These are phyloP conservation scores for Manduca sexta DNA, from an alignment of 1,140 invertebrate genomes.

Conservation along the genomic window DNA sequence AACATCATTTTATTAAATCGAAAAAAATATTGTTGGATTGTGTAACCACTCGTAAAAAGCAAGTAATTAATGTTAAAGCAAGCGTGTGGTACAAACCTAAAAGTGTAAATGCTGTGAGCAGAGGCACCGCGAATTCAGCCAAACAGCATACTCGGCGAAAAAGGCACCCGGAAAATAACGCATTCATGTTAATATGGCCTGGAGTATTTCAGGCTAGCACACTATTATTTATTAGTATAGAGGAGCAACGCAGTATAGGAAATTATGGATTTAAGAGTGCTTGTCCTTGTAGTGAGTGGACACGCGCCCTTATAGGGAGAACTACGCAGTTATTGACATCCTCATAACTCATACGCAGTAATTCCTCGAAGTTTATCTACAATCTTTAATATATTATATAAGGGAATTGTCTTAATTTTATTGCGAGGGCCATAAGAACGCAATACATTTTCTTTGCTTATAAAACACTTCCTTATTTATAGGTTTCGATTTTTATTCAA, in stretches of 20 bases:
- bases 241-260: not conserved
- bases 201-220: conserved; percentile 8
- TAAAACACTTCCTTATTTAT: too few relatives aligned
- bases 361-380: too few relatives aligned
- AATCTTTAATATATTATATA: not conserved
- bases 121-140: conserved; percentile 59
- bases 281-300: too few relatives aligned
- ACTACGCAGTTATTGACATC: conserved; percentile 1
- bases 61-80: conserved; percentile 30
- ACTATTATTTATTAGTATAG: not conserved
- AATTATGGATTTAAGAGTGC: too few relatives aligned
- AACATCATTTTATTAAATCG: too few relatives aligned
- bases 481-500: too few relatives aligned
- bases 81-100: conserved; percentile 64
- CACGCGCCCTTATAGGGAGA: too few relatives aligned
- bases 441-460: too few relatives aligned
- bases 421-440: too few relatives aligned
- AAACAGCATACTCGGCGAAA: conserved; percentile 47
- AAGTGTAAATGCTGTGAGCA: conserved; percentile 69
- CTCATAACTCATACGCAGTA: not conserved
- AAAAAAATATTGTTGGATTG: not conserved
- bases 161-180: conserved; percentile 57
- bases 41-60: not conserved
- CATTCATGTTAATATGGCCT: conserved; percentile 49
- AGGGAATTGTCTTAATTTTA: too few relatives aligned